Conservation (phyloP, 2,888 invertebrate species). For the Caenorhabditis sp. region DNA sequence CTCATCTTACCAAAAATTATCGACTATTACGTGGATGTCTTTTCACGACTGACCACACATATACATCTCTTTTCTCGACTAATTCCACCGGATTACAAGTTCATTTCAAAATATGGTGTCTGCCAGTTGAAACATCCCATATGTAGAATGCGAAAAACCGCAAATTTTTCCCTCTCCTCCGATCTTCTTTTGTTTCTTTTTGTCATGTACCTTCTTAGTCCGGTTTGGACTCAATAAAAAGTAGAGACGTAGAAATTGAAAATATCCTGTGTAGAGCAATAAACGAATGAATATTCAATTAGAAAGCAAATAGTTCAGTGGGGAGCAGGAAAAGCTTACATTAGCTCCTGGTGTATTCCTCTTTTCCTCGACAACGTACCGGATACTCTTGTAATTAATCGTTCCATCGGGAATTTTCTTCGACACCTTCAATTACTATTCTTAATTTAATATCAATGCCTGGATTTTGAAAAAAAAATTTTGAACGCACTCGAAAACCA, state of each 20-base stretch:
- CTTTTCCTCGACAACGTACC: constrained; percentile 24
- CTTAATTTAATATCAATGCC: too few relatives aligned
- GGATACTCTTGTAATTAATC: constrained; percentile 51
- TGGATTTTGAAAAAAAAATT: too few relatives aligned
- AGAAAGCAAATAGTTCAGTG: constrained; percentile 61
- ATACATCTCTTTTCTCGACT: not conserved
- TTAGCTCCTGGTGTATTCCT: constrained; percentile 31
- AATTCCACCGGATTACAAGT: not conserved
- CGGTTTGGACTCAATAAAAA: not conserved
- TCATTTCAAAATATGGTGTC: too few relatives aligned
- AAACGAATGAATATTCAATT: constrained; percentile 64
- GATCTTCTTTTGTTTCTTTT: not conserved
- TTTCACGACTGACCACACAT: constrained; percentile 20
- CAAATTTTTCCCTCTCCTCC: too few relatives aligned
- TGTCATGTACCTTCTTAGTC: not conserved
- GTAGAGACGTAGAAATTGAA: constrained; percentile 15
- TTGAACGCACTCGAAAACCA: too few relatives aligned
- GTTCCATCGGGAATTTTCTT: constrained; percentile 18
- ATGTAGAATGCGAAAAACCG: not conserved
- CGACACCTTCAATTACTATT: not conserved
- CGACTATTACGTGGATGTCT: constrained; percentile 53
- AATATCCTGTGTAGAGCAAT: constrained; percentile 33
- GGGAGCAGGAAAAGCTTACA: constrained; percentile 42
- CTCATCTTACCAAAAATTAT: constrained; percentile 62
- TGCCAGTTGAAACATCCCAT: not conserved